Percentiles rank a stretch among this genome's conserved stretches.
phyloP scores from a whole-genome alignment of 2,797 vertebrate genomes.

The Holocentrus rufus region DNA sequence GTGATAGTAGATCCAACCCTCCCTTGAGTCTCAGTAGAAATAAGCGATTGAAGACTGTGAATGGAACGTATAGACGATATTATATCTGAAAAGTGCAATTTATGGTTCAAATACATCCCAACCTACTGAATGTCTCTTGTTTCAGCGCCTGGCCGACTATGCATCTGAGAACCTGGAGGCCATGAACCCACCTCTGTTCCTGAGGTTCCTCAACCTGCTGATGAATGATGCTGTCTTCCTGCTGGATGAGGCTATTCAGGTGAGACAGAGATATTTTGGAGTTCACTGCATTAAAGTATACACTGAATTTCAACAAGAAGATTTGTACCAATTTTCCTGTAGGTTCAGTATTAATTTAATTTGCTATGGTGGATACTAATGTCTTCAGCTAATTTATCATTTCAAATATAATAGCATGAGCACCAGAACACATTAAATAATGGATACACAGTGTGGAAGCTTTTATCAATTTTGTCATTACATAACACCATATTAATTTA shows the following conservation, averaged over 20 bases:
- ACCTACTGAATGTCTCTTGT: conserved; percentile 11
- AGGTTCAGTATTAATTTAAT: background rate
- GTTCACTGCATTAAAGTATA: background rate
- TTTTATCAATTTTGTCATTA: no score
- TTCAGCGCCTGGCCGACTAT: conserved; percentile 90
- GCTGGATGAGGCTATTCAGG: conserved; percentile 98
- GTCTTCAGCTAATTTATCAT: background rate
- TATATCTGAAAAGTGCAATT: background rate
- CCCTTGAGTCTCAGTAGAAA: no score
- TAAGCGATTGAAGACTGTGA: no score
- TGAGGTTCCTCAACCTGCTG: conserved; percentile 95
- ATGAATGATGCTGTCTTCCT: conserved; percentile 98
- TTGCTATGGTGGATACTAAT: background rate
- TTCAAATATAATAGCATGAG: background rate
- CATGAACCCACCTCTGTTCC: conserved; percentile 95
- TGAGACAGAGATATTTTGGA: conserved; percentile 61
- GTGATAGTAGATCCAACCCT: no score
- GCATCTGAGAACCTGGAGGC: conserved; percentile 97
- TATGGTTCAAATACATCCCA: background rate
- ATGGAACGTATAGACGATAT: background rate
- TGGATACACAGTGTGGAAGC: background rate
- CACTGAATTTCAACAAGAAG: background rate
- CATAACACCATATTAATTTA: no score
- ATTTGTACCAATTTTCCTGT: background rate
- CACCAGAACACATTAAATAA: background rate